These are phyloP conservation scores for Notiomystis cincta DNA, from an alignment of 2,113 vertebrate species.

Conservation along the genomic window DNA sequence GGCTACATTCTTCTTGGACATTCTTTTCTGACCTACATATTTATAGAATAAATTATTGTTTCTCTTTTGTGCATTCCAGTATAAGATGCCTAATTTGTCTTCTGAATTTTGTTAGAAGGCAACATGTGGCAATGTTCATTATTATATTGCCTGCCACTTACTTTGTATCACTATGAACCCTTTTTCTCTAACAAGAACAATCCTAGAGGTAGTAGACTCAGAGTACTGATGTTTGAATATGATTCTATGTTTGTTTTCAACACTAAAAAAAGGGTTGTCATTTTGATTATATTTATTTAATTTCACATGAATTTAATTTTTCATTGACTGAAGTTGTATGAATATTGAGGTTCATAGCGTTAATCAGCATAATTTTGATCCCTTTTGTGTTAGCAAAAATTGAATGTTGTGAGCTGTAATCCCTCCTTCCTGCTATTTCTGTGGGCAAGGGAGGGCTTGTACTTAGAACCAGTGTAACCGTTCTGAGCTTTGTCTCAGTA, in stretches of 20 bases:
- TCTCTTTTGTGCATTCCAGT: neutral
- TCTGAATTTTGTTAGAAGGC: neutral
- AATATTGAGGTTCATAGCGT: neutral
- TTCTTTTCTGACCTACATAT: neutral
- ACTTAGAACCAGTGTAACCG: neutral
- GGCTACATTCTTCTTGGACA: neutral
- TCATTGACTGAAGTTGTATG: neutral
- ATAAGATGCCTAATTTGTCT: neutral
- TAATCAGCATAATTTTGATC: neutral
- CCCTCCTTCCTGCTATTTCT: neutral
- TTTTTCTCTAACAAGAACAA: neutral
- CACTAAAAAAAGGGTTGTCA: neutral
- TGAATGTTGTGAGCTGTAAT: neutral
- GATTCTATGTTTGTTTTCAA: neutral
- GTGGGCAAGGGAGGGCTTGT: neutral
- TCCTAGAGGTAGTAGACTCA: neutral
- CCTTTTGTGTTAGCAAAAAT: neutral
- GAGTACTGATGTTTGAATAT: neutral
- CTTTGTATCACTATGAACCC: neutral
- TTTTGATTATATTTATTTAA: neutral
- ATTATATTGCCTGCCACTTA: neutral
- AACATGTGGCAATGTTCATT: accelerated
- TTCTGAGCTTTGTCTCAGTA: neutral
- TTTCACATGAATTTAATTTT: neutral
- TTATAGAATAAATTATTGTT: neutral